Base-by-base conservation (phyloP, 2,797 vertebrate species). In the Craterocephalus amniculus region DNA sequence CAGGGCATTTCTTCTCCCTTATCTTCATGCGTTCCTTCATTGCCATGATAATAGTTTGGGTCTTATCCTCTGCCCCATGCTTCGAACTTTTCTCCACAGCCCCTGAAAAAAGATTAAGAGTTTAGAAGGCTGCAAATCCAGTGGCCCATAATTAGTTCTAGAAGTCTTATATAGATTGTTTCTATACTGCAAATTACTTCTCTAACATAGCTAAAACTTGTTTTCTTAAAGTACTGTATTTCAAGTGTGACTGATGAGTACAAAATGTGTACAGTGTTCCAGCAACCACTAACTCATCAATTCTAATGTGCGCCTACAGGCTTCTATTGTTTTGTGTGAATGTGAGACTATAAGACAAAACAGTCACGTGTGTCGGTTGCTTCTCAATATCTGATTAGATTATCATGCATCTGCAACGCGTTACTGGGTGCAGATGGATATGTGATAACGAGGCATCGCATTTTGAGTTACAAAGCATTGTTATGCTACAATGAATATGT, bases 21-120 rank as follows among this genome's bases (percentile, higher is more conserved):
- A 99, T 97, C 88, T 98, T 99, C 98, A 99, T 99, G 70, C 97
- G 95, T 81, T 99, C 98, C 79, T 97, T 99, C 98, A 99, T 99
- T 40, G 97, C 97, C 89, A 95, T 96, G 81, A 99, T 99, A 78
- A 99, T 99, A 76, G 96, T 98, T 85, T 97, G 97, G 36, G 98
- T 98, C 88, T 98, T 99, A 89, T 99, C 97, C 80, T 99, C 97
- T 0, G 98, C 97, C 1, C 98, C 98, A 0, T 99, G 98, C 81
- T 98, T 99, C 29, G 97, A 99, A 90, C 97, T 99, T 92, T 99
- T 99, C 89, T 99, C 98, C 64, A 97, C 98, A 0, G 98, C 98
- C 83, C 98, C 98, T 99, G 69, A 52, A 79, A 69, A 69, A 22
- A 4, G 6, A 32, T 64, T 60, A 72, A 27, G 35, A 34, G 2